Base-by-base conservation (phyloP, 1,140 invertebrate genomes). In the Elymnias hypermnestra region DNA sequence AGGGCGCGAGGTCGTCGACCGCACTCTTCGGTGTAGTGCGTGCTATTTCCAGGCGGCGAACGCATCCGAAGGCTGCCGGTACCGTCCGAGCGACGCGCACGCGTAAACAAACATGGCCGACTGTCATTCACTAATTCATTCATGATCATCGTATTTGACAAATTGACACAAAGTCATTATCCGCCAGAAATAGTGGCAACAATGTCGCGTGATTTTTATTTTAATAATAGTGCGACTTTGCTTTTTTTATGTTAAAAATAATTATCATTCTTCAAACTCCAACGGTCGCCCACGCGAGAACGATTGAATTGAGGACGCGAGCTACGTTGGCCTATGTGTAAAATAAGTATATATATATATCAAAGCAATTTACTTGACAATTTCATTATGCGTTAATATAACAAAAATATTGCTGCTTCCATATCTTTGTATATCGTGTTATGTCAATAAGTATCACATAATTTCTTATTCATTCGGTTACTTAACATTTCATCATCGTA, bases 61-160 rank as follows among this genome's bases (percentile, higher is more conserved):
- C 65, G 53, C 40, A 45, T 53, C 51, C 77, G 77, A 72, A 33
- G 62, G 54, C 66, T 33, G 36, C 75, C 75, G 75, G 77, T 44
- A 42, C 57, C 35, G 35, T 54, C 64, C 72, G 74, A 73, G 41
- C 57, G 63, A 50, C 57, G 67, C 62, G 60, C 63, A 63, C 65
- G 72, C 78, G 79, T 83, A 82, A 82, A 83, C 77, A 84, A 81
- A 84, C 71, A 81, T 78, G 74, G 72, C 74, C 57, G 71, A 72
- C 71, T 81, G 77, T 82, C 81, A 84, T 84, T 84, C 77, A 82
- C 49, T 76, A 74, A 79, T 79, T 78, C 81, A 84, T 82, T 84
- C 81, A 83, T 78, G 53, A 79, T 75, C 64, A 72, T 63, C 72
- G 72, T 69, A 72, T 72, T 78, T 78, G 70, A 72, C 72, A 68